Evolutionary conservation across 2,113 vertebrate species (phyloP), one percentile per base, ranked within the genome.

Genomic region (Mirounga angustirostris): DNA sequence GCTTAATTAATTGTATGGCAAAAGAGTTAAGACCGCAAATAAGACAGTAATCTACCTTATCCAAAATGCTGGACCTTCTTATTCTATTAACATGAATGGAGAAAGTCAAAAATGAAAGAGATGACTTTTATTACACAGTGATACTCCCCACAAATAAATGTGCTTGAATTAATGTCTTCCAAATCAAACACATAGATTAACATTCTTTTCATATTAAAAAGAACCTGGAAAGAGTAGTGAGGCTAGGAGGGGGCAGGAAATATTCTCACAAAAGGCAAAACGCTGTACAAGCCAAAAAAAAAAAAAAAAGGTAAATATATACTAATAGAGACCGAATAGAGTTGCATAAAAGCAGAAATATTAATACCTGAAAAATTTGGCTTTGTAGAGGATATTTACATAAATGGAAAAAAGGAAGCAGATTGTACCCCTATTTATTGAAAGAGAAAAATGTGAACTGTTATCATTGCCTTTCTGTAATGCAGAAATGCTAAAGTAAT

Each of bases 391-490:
- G 2, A 94, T 89, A 59, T 18, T 97, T 96, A 30, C 26, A 85
- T 78, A 97, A 97, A 46, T 88, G 15, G 26, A 81, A 96, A 97
- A 52, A 98, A 94, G n/a, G 96, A 76, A 91, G 14, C 0, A 94
- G 14, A 59, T 89, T 84, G 1, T 33, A 52, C n/a, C 56, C 15
- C 92, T 96, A 63, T 78, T 97, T 91, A 54, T 24, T 81, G 71
- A 98, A 97, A 97, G 7, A 95, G 43, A 36, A 97, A 85, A 28
- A 96, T 87, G 13, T 91, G 89, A 98, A 95, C 90, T 92, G 33
- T 73, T 91, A 52, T 26, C 79, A 67, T 89, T 95, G 28, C 22
- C 28, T 46, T 97, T 96, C 74, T 91, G 12, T 73, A 69, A 94
- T n/a, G 36, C 50, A 96, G 36, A 97, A 97, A 88, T 54, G 71